These are phyloP conservation scores for Cosmorhoe ocellata DNA, from an alignment of 2,888 invertebrate genomes.

Conservation along the genomic window DNA sequence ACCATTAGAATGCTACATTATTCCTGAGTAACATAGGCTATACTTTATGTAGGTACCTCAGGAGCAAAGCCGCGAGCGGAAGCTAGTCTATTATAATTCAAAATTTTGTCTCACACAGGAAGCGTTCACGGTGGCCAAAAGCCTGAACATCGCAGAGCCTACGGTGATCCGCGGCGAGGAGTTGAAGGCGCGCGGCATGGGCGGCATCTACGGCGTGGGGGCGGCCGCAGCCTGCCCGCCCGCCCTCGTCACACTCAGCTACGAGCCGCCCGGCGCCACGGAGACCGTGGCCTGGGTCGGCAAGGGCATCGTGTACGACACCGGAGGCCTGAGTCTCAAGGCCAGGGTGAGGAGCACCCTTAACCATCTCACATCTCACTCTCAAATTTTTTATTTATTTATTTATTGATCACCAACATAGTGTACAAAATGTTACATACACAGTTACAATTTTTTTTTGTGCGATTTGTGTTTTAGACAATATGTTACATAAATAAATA, in stretches of 20 bases:
- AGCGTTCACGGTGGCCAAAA: constrained; percentile 84
- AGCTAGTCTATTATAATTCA: too few species aligned
- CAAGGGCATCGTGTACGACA: constrained; percentile 97
- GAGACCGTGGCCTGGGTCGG: constrained; percentile 93
- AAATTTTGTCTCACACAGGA: constrained; percentile 83
- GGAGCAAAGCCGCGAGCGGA: too few species aligned
- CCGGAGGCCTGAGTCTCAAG: constrained; percentile 96
- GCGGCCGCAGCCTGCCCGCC: constrained; percentile 77
- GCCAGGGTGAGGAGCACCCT: constrained; percentile 83
- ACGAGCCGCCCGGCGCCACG: constrained; percentile 81
- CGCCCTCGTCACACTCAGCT: constrained; percentile 85
- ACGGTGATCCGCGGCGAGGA: constrained; percentile 91
- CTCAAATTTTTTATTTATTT: too few species aligned
- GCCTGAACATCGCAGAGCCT: constrained; percentile 84
- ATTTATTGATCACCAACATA: too few species aligned
- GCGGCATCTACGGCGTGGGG: constrained; percentile 94
- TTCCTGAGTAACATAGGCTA: too few species aligned
- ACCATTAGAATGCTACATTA: too few species aligned
- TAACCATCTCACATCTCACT: too few species aligned
- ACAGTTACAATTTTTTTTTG: too few species aligned
- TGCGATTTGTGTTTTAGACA: too few species aligned
- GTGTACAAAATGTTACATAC: too few species aligned
- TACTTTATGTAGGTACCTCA: too few species aligned
- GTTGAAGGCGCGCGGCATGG: constrained; percentile 88
- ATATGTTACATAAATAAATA: too few species aligned